Percentiles rank a stretch among this genome's conserved stretches.
These are phyloP conservation scores for Pygmarrhopalites habei DNA, from an alignment of 1,140 invertebrate genomes.

Conservation along the genomic window DNA sequence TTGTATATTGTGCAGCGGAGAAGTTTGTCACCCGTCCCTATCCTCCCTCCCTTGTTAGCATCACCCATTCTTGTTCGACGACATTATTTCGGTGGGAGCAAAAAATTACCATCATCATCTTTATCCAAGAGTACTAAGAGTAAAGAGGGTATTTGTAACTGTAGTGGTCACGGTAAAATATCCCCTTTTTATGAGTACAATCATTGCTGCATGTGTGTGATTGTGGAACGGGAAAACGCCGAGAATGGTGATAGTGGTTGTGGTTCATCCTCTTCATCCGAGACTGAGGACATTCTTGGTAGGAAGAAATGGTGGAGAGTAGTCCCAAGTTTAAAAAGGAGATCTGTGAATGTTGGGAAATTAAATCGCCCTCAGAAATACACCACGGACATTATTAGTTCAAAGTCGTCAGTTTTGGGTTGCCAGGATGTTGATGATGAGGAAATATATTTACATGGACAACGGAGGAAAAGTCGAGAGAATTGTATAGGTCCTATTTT, in stretches of 20 bases:
- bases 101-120: neutral
- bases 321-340: slow-evolving; percentile 6
- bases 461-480: too few relatives aligned
- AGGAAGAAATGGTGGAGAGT: slow-evolving; percentile 6
- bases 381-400: too few relatives aligned
- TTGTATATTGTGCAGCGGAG: slow-evolving; percentile 13
- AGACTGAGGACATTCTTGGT: neutral
- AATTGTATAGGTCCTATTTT: too few relatives aligned
- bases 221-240: neutral
- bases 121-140: too few relatives aligned
- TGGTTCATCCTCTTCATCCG: neutral
- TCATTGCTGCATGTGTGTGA: slow-evolving; percentile 6
- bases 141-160: neutral
- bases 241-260: slow-evolving; percentile 11
- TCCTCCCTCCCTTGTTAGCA: neutral
- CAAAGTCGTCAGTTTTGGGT: too few relatives aligned
- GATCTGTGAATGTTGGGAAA: neutral
- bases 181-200: slow-evolving; percentile 1
- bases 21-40: neutral
- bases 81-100: slow-evolving; percentile 3
- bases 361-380: too few relatives aligned
- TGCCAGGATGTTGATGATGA: neutral
- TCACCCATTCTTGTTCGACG: neutral
- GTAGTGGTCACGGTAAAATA: slow-evolving; percentile 4
- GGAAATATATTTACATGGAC: too few relatives aligned